Evolutionary conservation across 2,797 vertebrate genomes (phyloP).

Genomic region (Ceryle rudis): DNA sequence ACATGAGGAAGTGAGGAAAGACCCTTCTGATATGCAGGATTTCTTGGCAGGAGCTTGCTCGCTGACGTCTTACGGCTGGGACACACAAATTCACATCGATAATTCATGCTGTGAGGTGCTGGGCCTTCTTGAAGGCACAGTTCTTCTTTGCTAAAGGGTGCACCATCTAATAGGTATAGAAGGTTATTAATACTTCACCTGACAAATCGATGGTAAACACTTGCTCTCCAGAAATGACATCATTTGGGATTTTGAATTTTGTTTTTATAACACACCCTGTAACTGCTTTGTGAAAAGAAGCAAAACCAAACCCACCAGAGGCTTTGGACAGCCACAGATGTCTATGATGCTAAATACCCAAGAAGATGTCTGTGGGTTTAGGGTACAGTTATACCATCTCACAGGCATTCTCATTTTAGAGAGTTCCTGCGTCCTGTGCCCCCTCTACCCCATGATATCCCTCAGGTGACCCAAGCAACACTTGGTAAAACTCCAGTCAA

Average conservation of each 20-base stretch:
- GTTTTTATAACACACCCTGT: neutral
- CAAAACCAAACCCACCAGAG: neutral
- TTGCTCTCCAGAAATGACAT: neutral
- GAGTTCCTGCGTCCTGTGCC: neutral
- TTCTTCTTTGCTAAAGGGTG: neutral
- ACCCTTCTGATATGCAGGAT: neutral
- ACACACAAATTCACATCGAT: accelerated
- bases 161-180: neutral
- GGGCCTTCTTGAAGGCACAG: neutral
- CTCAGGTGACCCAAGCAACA: neutral
- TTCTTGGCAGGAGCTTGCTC: constrained; percentile 50
- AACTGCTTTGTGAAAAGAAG: neutral
- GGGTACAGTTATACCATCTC: neutral
- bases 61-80: neutral
- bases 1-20: constrained; percentile 18
- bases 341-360: neutral
- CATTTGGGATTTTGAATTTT: neutral
- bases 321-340: neutral
- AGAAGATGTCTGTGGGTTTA: neutral
- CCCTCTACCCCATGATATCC: accelerated
- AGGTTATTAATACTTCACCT: neutral
- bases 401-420: neutral
- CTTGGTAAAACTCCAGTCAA: neutral
- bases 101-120: neutral
- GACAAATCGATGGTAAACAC: accelerated